These are phyloP conservation scores for Condylostylus longicornis DNA, from an alignment of 1,140 invertebrate species.

Conservation along the genomic window DNA sequence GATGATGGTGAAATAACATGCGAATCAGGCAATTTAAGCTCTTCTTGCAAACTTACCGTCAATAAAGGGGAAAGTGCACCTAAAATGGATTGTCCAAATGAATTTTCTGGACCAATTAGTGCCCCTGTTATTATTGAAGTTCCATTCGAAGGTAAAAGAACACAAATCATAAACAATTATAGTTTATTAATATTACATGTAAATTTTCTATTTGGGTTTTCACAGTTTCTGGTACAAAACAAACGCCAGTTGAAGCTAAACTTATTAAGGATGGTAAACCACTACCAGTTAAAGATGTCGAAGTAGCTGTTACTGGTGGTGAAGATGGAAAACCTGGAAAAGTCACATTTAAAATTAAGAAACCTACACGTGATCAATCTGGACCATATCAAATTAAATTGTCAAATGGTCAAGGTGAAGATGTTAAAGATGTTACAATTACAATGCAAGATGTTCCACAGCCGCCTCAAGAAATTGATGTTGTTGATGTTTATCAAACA, in stretches of 20 bases:
- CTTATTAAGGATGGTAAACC: conserved; percentile 76
- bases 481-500: conserved; percentile 81
- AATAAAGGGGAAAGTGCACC: conserved; percentile 74
- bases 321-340: no score
- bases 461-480: conserved; percentile 74
- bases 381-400: conserved; percentile 78
- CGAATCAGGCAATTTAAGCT: conserved; percentile 64
- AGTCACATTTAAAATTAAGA: conserved; percentile 77
- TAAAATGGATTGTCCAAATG: conserved; percentile 61
- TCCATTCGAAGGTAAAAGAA: conserved; percentile 69
- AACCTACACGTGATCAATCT: conserved; percentile 62
- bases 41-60: conserved; percentile 64
- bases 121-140: conserved; percentile 71
- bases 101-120: conserved; percentile 63
- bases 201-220: conserved; percentile 1
- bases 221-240: conserved; percentile 69
- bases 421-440: conserved; percentile 64
- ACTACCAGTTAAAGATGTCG: conserved; percentile 71
- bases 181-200: neutral
- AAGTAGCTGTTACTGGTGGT: conserved; percentile 75
- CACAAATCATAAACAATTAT: neutral
- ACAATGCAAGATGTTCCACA: conserved; percentile 84
- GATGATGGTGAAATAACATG: conserved; percentile 77
- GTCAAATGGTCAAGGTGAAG: conserved; percentile 74
- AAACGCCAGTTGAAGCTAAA: conserved; percentile 75